Conservation (phyloP, 1,140 invertebrate species). For the Wiebesia pumilae region DNA sequence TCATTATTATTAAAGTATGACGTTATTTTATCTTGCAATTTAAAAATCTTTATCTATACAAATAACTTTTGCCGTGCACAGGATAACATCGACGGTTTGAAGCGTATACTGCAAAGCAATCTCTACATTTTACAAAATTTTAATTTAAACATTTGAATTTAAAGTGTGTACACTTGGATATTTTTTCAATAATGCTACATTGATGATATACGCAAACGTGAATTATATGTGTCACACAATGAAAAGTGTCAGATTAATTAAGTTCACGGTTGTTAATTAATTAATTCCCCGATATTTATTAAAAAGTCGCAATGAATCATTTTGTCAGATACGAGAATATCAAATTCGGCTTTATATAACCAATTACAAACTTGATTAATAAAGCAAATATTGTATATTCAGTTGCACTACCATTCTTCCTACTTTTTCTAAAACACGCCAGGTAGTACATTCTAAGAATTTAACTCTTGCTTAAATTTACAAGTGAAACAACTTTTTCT, state of each 20-base stretch:
- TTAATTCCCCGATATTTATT: background rate
- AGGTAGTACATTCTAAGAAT: no score
- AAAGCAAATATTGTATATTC: background rate
- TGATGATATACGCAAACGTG: background rate
- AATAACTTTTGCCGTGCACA: background rate
- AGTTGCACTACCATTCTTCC: no score
- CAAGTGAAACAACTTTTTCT: background rate
- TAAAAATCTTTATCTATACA: background rate
- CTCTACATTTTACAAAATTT: background rate
- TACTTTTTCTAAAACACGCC: no score
- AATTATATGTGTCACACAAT: no score
- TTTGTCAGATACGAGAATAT: background rate
- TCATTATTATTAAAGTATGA: background rate
- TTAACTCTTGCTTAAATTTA: background rate
- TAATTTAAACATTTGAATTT: background rate
- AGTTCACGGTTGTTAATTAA: background rate
- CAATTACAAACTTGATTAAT: background rate
- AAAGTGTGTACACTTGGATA: background rate
- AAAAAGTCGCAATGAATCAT: background rate
- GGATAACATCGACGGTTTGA: background rate
- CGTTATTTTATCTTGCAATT: background rate
- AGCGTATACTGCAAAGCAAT: background rate
- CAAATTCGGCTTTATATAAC: background rate
- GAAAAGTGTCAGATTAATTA: background rate
- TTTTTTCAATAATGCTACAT: background rate